Evolutionary conservation across 2,113 vertebrate genomes (phyloP), one percentile per base, ranked within the genome.

Genomic region (Mobula birostris): DNA sequence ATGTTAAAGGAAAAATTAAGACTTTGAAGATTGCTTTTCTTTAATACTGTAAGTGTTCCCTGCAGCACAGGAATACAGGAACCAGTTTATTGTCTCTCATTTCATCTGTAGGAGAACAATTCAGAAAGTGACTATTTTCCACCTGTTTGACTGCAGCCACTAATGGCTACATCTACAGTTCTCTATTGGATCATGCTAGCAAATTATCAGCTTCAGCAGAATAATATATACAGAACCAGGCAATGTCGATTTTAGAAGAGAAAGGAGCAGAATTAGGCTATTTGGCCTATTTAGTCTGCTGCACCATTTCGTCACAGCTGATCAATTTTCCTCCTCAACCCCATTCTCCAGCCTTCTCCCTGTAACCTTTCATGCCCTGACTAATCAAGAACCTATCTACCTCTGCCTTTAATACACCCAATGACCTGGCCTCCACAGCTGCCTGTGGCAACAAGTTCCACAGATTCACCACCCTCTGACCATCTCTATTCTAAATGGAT

Each of bases 61-160:
- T 88, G 11, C 36, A 24, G 48, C 19, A 27, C 68, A 72, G 36
- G 72, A 48, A 24, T 92, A 70, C 36, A 68, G 36, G 32, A n/a
- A 70, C 40, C 29, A 92, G 70, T 40, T 93, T 74, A n/a, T n/a
- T 90, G 36, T 68, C 14, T 93, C 40, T 93, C 90, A 93, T n/a
- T 48, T 74, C 68, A 93, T 93, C 90, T 74, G 61, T 66, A 15
- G 66, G 61, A 90, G 63, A 90, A 19, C 58, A 66, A 32, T 29
- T 8, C 85, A 19, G n/a, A 32, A 32, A 90, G 29, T 8, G 85
- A 66, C 17, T 66, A 90, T n/a, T 90, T 90, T 66, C 85, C 29
- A 32, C 61, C 7, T 66, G 63, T 14, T 15, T 90, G n/a, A 68
- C 61, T 66, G 29, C 5, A 7, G 14, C 61, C 85, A 90, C 32